Base-by-base conservation (phyloP, 2,797 vertebrate genomes). In the Chiloscyllium punctatum region DNA sequence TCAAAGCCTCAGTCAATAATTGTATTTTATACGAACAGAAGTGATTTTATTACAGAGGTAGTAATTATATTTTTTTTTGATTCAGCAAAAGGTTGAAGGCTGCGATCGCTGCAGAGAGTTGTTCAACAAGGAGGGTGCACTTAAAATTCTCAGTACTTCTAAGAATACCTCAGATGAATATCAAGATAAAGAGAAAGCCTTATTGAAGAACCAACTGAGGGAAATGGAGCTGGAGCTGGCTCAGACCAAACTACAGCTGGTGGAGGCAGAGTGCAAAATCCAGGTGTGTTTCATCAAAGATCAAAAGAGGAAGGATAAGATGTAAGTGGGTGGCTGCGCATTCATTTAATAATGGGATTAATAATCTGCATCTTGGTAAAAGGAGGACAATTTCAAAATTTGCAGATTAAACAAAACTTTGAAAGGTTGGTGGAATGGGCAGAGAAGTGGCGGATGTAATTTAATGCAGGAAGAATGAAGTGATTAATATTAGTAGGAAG, bases 191-290 rank as follows among this genome's bases (percentile, higher is more conserved):
- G 99, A 99, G 97, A 99, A 99, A 97, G 99, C 99, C 96, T 97
- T 96, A 0, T 97, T 99, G 97, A 98, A 99, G 97, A 99, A 98
- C 97, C 99, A 99, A 98, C 98, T 99, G 96, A 98, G 99, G 69
- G 99, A 99, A 96, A 99, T 99, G 99, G 99, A 99, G 97, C 98
- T 99, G 77, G 99, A 99, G 96, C 97, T 99, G 95, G 99, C 99
- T 18, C 99, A 99, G 97, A 99, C 99, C 97, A 99, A 99, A 97
- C 97, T 99, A 96, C 99, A 99, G 97, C 97, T 99, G 97, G 99
- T 99, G 96, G 99, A 99, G 97, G 99, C 99, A 0, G 99, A 99
- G 97, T 99, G 99, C 97, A 99, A 99, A 97, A 99, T 99, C 96
- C 99, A 99, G 99, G 99, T 99, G 97, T 96, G 11, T 94, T 71